Evolutionary conservation across 2,797 vertebrate species (phyloP), one percentile per base, ranked within the genome.

Genomic region (Philypnodon macrostomus): DNA sequence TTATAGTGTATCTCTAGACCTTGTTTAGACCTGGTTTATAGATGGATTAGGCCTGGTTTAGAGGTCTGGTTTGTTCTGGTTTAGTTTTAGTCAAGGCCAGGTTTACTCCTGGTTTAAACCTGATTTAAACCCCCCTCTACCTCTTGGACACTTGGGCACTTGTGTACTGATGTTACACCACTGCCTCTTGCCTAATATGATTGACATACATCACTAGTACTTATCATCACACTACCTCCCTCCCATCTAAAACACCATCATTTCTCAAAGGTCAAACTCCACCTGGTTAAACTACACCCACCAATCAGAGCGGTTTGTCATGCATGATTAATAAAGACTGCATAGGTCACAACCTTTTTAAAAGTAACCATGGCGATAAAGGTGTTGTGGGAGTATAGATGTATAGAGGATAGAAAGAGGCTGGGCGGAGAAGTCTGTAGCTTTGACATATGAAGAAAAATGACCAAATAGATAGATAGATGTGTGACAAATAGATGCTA

Each of bases 381-480:
- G 69, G 58, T 26, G 8, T 15, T 6, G 39, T 42, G 53, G 23
- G 46, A 29, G 47, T 56, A 48, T n/a, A 34, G 56, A 68, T 56
- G 42, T 63, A 63, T 63, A 33, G 68, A 26, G 73, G 49, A 64
- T 71, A 67, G 53, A 74, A 65, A n/a, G 12, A 8, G 23, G 53
- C 3, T 53, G 77, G 47, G 65, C 15, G n/a, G 53, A 23, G 14
- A 39, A 52, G 48, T 50, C 58, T 49, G 35, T 58, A 58, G n/a
- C 61, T 58, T 67, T 69, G 68, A 77, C 76, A 61, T 59, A 78
- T 81, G 65, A 80, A 68, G 72, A 82, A 40, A 73, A 71, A 85
- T 73, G 58, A 47, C 58, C 60, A 26, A 70, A n/a, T n/a, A 73
- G 58, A 74, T 58, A 59, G 63, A 80, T 73, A 44, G 31, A 12